These are phyloP conservation scores for Thaumetopoea pityocampa DNA, from an alignment of 1,140 invertebrate species.

Conservation along the genomic window DNA sequence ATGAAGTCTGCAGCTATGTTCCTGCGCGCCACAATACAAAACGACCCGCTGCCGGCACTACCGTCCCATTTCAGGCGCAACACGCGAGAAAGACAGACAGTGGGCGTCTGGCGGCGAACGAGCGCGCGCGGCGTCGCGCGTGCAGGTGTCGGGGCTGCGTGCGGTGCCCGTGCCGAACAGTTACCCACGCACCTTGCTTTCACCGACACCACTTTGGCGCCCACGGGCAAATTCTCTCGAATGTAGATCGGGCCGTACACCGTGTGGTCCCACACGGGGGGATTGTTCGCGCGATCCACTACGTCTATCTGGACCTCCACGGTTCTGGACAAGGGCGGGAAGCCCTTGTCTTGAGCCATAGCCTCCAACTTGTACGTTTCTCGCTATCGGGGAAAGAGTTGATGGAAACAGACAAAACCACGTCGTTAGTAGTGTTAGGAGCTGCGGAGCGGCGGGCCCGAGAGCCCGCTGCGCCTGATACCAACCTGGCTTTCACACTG, in stretches of 20 bases:
- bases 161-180: constrained; percentile 76
- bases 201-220: constrained; percentile 96
- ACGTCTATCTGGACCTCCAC: constrained; percentile 98
- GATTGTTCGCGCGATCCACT: constrained; percentile 97
- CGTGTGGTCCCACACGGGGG: constrained; percentile 96
- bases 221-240: constrained; percentile 97
- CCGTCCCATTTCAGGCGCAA: too few relatives aligned
- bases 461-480: constrained; percentile 78
- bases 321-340: constrained; percentile 92
- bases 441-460: constrained; percentile 63
- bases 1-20: too few relatives aligned
- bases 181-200: constrained; percentile 92
- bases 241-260: constrained; percentile 97
- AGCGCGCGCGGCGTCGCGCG: constrained; percentile 52
- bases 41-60: too few relatives aligned
- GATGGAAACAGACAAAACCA: constrained; percentile 81
- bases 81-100: neutral
- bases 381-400: constrained; percentile 84
- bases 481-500: constrained; percentile 97
- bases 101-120: neutral
- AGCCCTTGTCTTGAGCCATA: constrained; percentile 97
- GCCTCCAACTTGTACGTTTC: constrained; percentile 98
- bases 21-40: too few relatives aligned
- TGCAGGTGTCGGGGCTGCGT: constrained; percentile 76
- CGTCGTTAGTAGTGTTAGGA: constrained; percentile 79